Base-by-base conservation (phyloP, 2,797 vertebrate species). In the Diceros bicornis region DNA sequence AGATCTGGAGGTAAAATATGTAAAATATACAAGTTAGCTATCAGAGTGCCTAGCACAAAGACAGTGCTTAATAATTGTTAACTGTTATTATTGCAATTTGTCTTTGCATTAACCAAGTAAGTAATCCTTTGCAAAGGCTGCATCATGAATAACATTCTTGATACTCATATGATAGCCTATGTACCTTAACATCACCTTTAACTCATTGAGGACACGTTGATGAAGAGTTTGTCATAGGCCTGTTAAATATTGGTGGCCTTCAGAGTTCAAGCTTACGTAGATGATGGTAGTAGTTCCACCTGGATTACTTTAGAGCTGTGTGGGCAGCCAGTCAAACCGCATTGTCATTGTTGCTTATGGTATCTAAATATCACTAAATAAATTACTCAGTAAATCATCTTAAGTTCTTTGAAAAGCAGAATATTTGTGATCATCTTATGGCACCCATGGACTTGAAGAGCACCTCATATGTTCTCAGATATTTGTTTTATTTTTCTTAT, bases 401-500 rank as follows among this genome's bases (percentile, higher is more conserved):
- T 77, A 7, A 78, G 4, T 71, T 90, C 20, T 82, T 83, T 84
- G 4, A 29, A 61, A 50, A 92, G 86, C 7, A 78, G 79, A 71
- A 10, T 23, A 71, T 41, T 1, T 34, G 11, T 91, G n/a, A 37
- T 66, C n/a, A 32, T 55, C 4, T 13, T 32, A 57, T 84, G 13
- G 4, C 14, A 50, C 1, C 17, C 16, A 29, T 86, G 10, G 7
- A 66, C 12, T 72, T 64, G 1, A 27, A 79, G 25, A 66, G 0
- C 8, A 47, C 10, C 11, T 75, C 12, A 14, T 57, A 66, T 8
- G 2, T 13, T 55, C 29, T 75, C 5, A 92, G 44, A 29, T 13
- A 66, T 78, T 94, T 90, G 11, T 91, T 95, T 96, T 71, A 59
- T 55, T 41, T 34, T 74, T 61, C 47, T 69, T 83, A 75, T 81